Conservation (phyloP, 2,888 invertebrate genomes). For the Acanthosoma haemorrhoidale region DNA sequence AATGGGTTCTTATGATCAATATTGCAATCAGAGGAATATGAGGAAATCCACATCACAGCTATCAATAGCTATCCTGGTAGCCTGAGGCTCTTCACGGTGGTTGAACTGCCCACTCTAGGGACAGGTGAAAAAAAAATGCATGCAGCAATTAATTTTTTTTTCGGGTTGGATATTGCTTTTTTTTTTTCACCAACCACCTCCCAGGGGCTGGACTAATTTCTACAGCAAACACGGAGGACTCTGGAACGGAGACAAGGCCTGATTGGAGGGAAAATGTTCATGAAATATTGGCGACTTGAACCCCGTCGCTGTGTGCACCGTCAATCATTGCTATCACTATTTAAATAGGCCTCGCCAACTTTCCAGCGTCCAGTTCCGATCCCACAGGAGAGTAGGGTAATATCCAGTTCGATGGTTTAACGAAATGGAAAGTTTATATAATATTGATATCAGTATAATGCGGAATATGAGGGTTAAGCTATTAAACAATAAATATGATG, state of each 20-base stretch:
- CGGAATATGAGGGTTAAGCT: too few relatives aligned
- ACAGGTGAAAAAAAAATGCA: conserved; percentile 1
- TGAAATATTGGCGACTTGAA: background rate
- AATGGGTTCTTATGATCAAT: too few relatives aligned
- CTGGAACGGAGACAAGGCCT: background rate
- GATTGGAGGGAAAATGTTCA: conserved; percentile 16
- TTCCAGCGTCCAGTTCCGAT: too few relatives aligned
- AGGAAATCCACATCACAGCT: too few relatives aligned
- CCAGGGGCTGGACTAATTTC: background rate
- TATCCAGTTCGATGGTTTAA: too few relatives aligned
- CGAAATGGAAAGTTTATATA: too few relatives aligned
- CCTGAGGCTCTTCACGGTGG: background rate
- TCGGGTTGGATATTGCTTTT: background rate
- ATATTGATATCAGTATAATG: too few relatives aligned
- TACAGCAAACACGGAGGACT: conserved; percentile 11
- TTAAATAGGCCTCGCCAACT: too few relatives aligned
- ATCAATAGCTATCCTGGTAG: too few relatives aligned
- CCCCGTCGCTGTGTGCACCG: background rate
- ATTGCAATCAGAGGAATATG: too few relatives aligned
- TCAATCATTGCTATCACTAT: background rate
- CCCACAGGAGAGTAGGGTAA: too few relatives aligned
- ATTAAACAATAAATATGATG: too few relatives aligned
- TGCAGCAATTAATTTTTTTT: background rate
- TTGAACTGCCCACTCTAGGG: background rate
- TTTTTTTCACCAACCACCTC: background rate